Percentiles rank a stretch among this genome's conserved stretches.
Evolutionary conservation across 2,888 invertebrate genomes (phyloP).

Genomic region (Lacanobia wlatinum): DNA sequence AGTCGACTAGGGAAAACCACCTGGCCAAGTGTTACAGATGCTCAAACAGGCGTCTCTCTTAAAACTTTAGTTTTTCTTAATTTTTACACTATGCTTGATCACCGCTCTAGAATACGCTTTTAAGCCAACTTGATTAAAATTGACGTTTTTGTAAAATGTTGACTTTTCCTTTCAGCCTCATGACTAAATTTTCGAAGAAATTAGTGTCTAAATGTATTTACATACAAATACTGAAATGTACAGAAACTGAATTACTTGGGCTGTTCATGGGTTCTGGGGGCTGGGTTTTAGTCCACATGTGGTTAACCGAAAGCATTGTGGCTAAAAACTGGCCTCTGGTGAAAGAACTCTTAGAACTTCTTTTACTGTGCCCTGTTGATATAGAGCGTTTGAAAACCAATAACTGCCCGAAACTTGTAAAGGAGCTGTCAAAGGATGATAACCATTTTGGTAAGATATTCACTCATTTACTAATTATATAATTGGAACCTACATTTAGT

Average conservation of each 20-base stretch:
- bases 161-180: constrained; percentile 93
- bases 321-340: constrained; percentile 97
- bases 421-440: constrained; percentile 95
- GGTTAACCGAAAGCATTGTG: constrained; percentile 97
- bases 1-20: background rate
- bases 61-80: background rate
- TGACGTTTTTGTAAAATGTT: constrained; percentile 16
- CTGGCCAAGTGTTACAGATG: background rate
- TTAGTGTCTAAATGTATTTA: constrained; percentile 98
- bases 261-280: constrained; percentile 98
- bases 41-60: background rate
- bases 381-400: constrained; percentile 97
- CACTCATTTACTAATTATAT: constrained; percentile 10
- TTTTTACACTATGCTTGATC: background rate
- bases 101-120: background rate
- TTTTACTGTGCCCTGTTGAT: constrained; percentile 96
- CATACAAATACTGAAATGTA: constrained; percentile 97
- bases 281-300: constrained; percentile 97
- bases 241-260: constrained; percentile 95
- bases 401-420: constrained; percentile 97
- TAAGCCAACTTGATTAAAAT: background rate
- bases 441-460: constrained; percentile 94
- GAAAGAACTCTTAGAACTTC: constrained; percentile 95
- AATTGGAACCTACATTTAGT: constrained; percentile 1
- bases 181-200: constrained; percentile 98